Base-by-base conservation (phyloP, 2,797 vertebrate species). In the Parauchenoglanis ngamensis region DNA sequence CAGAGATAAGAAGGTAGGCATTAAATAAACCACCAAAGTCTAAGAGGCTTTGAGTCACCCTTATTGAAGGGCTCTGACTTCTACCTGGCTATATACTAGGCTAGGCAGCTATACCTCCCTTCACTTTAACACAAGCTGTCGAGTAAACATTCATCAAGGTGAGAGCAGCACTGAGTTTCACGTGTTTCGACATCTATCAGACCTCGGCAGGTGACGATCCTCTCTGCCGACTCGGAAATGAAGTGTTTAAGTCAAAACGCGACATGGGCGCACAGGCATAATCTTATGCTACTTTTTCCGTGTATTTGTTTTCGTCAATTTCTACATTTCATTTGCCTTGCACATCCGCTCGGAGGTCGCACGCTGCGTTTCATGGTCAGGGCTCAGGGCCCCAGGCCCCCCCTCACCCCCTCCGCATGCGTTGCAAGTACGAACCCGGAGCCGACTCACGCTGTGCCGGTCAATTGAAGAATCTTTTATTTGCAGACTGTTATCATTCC, bases 401-500 rank as follows among this genome's bases (percentile, higher is more conserved):
- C 91, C 93, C 28, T 54, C 88, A 87, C 25, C 86, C 87, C 91
- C 90, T 89, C 88, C 65, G 79, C 80, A 40, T 89, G 73, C 90
- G 88, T 86, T 12, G 87, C 86, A 63, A 89, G 90, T 83, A 87
- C 86, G 83, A 89, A 91, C 91, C 93, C 85, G 46, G 87, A 93
- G 92, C 92, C 93, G 91, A 91, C 91, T 92, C 94, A 94, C 86
- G 88, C 94, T 93, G 94, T 92, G 94, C 92, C 92, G 93, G 95
- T 95, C 95, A 96, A 95, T 95, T 95, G 94, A 93, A 96, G 93
- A 95, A 92, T 95, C 90, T 93, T 94, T 92, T 95, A 94, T 96
- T 95, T 94, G 94, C 90, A 95, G 94, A 93, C 93, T 90, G 91
- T 94, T 94, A 95, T 94, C 92, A 90, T 95, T 95, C 92, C 93